Percentiles rank a stretch among this genome's conserved stretches.
Conservation (phyloP, 2,113 vertebrate species). For the Perognathus longimembris region DNA sequence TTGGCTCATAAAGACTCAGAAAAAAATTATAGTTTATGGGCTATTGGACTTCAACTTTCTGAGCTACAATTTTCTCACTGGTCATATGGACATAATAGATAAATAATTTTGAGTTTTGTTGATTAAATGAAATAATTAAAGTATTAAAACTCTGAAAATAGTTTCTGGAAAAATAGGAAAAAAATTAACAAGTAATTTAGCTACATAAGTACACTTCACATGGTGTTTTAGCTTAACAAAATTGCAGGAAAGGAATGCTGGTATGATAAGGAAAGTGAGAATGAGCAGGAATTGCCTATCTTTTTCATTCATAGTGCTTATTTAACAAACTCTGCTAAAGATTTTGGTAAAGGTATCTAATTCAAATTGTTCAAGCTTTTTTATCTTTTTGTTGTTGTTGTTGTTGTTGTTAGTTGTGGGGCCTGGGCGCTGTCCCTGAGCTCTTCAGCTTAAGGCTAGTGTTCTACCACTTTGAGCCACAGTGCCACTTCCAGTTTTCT, state of each 20-base stretch:
- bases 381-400: no score
- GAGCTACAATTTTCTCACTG: background rate
- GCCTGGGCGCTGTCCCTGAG: no score
- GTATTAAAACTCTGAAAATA: background rate
- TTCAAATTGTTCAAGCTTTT: no score
- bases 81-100: background rate
- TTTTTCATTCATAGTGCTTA: background rate
- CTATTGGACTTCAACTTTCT: background rate
- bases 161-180: background rate
- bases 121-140: background rate
- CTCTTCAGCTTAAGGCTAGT: no score
- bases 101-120: background rate
- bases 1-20: background rate
- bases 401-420: no score
- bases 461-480: no score
- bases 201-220: background rate
- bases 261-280: background rate
- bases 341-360: no score
- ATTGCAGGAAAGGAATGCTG: background rate
- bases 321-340: background rate
- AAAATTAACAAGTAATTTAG: background rate
- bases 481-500: no score
- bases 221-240: background rate
- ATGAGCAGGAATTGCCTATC: background rate
- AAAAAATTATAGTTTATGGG: background rate